Evolutionary conservation across 2,113 vertebrate species (phyloP).

Genomic region (Neodontobutis hainanensis): DNA sequence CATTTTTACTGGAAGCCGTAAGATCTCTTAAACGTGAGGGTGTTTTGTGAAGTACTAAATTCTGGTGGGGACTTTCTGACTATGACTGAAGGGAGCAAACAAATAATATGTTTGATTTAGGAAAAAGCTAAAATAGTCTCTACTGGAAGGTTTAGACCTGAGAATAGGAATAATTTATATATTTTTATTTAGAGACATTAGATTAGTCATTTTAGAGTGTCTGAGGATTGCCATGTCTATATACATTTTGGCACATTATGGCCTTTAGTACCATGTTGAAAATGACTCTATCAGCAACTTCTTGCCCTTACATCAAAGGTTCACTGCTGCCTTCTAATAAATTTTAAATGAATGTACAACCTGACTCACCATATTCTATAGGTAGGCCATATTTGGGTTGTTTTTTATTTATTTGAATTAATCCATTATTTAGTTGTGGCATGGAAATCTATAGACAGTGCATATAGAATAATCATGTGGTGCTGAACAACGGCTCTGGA

Average conservation of each 20-base stretch:
- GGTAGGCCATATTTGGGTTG: slow-evolving; percentile 3
- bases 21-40: not conserved
- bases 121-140: too few species aligned
- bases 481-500: slow-evolving; percentile 5
- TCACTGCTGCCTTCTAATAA: not conserved
- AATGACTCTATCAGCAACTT: not conserved
- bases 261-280: not conserved
- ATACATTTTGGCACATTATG: not conserved
- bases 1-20: not conserved
- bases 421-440: slow-evolving; percentile 1
- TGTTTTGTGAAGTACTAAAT: too few species aligned
- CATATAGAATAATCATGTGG: slow-evolving; percentile 23
- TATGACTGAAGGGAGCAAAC: too few species aligned
- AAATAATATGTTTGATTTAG: too few species aligned
- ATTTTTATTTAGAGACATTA: too few species aligned
- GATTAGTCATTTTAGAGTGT: not conserved
- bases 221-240: not conserved
- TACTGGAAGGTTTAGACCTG: too few species aligned
- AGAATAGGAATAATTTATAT: too few species aligned
- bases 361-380: slow-evolving; percentile 3
- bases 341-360: slow-evolving; percentile 1
- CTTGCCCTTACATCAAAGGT: not conserved
- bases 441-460: not conserved
- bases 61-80: too few species aligned
- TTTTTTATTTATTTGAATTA: slow-evolving; percentile 9